A percentile compares a stretch with the other conserved stretches of the same genome.
Conservation (phyloP, 2,888 invertebrate species). For the Brachynemurus nebulosus region DNA sequence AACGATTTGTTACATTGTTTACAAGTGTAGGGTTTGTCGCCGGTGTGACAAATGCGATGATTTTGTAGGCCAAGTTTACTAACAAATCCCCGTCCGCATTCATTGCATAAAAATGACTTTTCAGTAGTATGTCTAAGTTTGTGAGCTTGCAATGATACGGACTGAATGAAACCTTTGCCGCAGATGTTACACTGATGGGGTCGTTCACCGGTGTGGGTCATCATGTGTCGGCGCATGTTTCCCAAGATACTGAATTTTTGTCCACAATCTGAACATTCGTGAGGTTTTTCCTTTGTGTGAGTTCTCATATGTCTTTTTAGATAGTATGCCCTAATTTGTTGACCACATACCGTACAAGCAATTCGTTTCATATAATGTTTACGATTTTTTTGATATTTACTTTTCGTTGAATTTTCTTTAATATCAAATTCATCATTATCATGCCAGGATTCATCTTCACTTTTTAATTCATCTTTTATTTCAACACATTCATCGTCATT, state of each 20-base stretch:
- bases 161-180: neutral
- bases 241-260: too few species aligned
- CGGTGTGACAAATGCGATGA: neutral
- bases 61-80: neutral
- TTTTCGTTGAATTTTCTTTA: neutral
- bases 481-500: too few species aligned
- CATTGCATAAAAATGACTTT: neutral
- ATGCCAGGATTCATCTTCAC: too few species aligned
- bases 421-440: neutral
- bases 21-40: neutral
- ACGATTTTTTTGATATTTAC: neutral
- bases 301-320: too few species aligned
- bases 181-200: neutral
- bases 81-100: neutral
- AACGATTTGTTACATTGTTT: neutral
- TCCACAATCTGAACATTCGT: too few species aligned
- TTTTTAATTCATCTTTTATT: too few species aligned
- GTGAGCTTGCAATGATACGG: neutral
- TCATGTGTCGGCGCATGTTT: too few species aligned
- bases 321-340: too few species aligned
- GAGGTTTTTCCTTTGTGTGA: too few species aligned
- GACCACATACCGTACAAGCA: neutral
- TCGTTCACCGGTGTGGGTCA: too few species aligned
- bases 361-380: neutral
- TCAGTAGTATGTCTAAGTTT: neutral